Percentiles rank a stretch among this genome's conserved stretches.
These are phyloP conservation scores for Formica aserva DNA, from an alignment of 2,888 invertebrate genomes.

Conservation along the genomic window DNA sequence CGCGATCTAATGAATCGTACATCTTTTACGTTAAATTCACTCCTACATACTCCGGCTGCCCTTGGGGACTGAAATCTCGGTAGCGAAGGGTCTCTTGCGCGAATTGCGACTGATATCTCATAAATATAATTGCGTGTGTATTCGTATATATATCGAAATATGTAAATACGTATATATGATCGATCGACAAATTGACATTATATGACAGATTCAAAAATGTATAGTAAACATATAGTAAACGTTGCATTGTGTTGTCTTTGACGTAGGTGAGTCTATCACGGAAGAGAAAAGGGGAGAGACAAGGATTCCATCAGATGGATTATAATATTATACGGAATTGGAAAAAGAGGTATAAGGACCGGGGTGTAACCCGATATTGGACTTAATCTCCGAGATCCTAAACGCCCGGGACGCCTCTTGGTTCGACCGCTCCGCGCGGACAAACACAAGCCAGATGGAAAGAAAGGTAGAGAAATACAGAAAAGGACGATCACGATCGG, in stretches of 20 bases:
- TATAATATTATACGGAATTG: conserved; percentile 83
- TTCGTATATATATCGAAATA: not conserved
- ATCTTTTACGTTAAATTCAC: conserved; percentile 51
- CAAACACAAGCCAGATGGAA: not conserved
- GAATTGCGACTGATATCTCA: not conserved
- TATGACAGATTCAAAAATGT: conserved; percentile 1
- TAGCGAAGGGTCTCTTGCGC: not conserved
- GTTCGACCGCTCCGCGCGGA: conserved; percentile 15
- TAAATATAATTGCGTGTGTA: not conserved
- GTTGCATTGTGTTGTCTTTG: conserved; percentile 52
- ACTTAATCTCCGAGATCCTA: conserved; percentile 78
- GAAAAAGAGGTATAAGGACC: conserved; percentile 76
- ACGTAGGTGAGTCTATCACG: conserved; percentile 55
- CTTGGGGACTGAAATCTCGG: not conserved
- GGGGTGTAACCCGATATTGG: conserved; percentile 83
- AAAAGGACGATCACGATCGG: conserved; percentile 65
- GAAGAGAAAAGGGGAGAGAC: conserved; percentile 75
- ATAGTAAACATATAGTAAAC: not conserved
- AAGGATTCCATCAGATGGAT: conserved; percentile 79
- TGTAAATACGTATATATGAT: not conserved
- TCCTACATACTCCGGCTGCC: not conserved
- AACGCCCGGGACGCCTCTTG: conserved; percentile 72
- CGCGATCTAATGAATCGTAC: conserved; percentile 56
- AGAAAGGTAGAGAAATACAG: conserved; percentile 69
- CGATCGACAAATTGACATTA: not conserved